Percentiles rank a stretch among this genome's conserved stretches.
Conservation (phyloP, 1,140 invertebrate genomes). For the Belonocnema kinseyi region DNA sequence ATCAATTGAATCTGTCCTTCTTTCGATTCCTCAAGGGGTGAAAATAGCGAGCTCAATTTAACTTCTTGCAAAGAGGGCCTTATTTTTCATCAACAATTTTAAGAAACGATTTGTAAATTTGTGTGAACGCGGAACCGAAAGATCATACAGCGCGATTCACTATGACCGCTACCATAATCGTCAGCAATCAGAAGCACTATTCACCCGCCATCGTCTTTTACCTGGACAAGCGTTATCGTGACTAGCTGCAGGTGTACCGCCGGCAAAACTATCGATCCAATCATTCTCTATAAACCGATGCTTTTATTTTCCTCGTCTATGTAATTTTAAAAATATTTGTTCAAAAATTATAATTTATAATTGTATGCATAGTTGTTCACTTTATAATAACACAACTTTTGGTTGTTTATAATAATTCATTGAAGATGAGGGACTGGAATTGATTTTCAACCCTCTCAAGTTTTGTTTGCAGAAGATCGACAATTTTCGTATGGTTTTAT, state of each 20-base stretch:
- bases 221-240: conserved; percentile 46
- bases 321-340: not conserved
- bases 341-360: not conserved
- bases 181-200: conserved; percentile 38
- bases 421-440: too few relatives aligned
- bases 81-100: conserved; percentile 3
- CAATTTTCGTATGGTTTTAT: too few relatives aligned
- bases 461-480: too few relatives aligned
- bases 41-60: too few relatives aligned
- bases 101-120: not conserved
- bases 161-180: conserved; percentile 29
- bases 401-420: too few relatives aligned
- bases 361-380: too few relatives aligned
- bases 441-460: too few relatives aligned
- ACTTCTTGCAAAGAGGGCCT: too few relatives aligned
- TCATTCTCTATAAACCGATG: not conserved
- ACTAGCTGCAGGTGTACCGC: conserved; percentile 31
- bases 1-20: not conserved
- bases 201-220: conserved; percentile 52
- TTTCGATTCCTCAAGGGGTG: not conserved
- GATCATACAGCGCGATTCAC: not conserved
- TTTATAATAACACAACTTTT: too few relatives aligned
- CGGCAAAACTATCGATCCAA: conserved; percentile 33
- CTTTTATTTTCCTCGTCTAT: not conserved
- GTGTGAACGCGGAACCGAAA: not conserved